A percentile compares a stretch with the other conserved stretches of the same genome.
Evolutionary conservation across 2,797 vertebrate genomes (phyloP).

Genomic region (Rhabdophis nuchalis): DNA sequence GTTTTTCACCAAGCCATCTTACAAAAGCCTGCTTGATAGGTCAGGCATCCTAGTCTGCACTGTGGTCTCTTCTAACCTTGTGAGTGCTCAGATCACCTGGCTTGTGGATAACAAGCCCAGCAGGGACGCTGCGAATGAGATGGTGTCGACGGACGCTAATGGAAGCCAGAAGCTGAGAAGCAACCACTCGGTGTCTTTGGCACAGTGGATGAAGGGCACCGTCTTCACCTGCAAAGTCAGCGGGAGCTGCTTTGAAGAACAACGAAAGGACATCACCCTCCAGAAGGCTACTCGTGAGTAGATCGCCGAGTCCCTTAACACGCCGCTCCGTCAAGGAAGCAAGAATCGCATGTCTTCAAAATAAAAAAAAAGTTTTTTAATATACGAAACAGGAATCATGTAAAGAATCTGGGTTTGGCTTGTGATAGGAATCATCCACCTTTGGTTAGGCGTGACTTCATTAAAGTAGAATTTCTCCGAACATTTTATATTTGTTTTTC

Average conservation of each 20-base stretch:
- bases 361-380: background rate
- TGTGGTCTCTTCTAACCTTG: background rate
- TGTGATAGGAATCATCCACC: background rate
- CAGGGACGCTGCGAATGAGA: accelerated
- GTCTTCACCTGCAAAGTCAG: background rate
- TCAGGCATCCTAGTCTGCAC: background rate
- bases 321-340: background rate
- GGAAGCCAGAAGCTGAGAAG: background rate
- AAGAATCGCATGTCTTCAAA: background rate
- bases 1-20: conserved; percentile 6
- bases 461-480: background rate
- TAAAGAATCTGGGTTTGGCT: background rate
- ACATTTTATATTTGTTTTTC: background rate
- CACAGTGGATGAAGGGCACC: background rate
- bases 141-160: accelerated
- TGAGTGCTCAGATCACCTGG: background rate
- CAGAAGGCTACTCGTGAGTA: background rate
- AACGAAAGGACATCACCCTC: background rate
- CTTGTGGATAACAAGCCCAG: background rate
- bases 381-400: background rate
- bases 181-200: background rate
- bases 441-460: background rate
- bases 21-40: background rate
- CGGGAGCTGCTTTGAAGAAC: background rate
- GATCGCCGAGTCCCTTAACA: background rate